Evolutionary conservation across 2,113 vertebrate genomes (phyloP), one percentile per base, ranked within the genome.

Genomic region (Parotia lawesii): DNA sequence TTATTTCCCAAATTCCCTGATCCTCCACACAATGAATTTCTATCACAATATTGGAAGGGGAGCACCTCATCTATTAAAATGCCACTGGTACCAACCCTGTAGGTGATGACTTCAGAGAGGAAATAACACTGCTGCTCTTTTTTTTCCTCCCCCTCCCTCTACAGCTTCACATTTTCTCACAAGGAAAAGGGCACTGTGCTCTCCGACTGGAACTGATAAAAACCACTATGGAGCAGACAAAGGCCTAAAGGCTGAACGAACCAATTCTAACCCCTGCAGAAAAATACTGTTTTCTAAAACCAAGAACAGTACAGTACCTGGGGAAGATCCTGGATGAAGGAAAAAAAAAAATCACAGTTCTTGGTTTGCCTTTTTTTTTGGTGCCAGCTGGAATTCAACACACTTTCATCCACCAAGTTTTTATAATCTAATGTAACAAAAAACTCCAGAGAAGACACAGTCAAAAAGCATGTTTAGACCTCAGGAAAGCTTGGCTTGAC

Each of bases 31-130:
- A 56, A 75, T 21, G 70, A 72, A 94, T 87, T 87, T 74, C 57
- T 79, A 25, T 37, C 48, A 57, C 58, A 51, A 24, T 61, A 84
- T 17, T 82, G 62, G 53, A 74, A 35, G 42, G 47, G 58, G 51
- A 93, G 57, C n/a, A 65, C 60, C 88, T 95, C 89, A 86, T 81
- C 78, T 78, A 73, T 93, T 95, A 95, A 96, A 94, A 87, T 79
- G 58, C 71, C 83, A 92, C 56, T 76, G 17, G 48, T 60, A 92
- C 71, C 81, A 60, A 61, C 51, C 78, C 54, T 45, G 58, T 35
- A 66, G 66, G 19, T 87, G 72, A 90, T 65, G 58, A 38, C 33
- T 94, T 76, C 45, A 15, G 74, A 90, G n/a, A 94, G 44, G 48
- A 93, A 93, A 87, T 65, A 80, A 81, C 54, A 56, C 35, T 51